Conservation (phyloP, 1,140 invertebrate species). For the Orius insidiosus region DNA sequence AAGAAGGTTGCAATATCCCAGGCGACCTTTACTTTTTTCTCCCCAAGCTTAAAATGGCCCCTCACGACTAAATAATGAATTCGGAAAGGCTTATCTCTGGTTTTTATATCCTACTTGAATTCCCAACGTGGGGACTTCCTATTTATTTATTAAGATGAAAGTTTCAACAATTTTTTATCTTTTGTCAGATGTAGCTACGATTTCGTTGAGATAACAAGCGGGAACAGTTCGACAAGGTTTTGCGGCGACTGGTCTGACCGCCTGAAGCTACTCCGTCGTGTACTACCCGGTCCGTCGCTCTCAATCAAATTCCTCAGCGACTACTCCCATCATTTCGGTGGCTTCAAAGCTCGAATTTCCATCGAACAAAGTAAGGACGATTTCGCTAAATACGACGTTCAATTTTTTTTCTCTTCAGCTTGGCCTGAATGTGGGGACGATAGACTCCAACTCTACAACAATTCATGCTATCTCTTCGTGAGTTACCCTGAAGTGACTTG, state of each 20-base stretch:
- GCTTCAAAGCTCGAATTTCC: conserved; percentile 45
- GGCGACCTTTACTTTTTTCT: no score
- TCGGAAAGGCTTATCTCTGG: no score
- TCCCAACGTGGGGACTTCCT: no score
- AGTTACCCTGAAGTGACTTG: conserved; percentile 54
- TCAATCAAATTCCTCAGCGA: conserved; percentile 48
- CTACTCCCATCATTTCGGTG: conserved; percentile 49
- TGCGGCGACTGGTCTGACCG: conserved; percentile 58
- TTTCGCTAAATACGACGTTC: background rate
- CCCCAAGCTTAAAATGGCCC: no score
- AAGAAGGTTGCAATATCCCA: no score
- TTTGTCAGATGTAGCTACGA: conserved; percentile 16
- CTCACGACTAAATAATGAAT: no score
- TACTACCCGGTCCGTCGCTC: conserved; percentile 32
- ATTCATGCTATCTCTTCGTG: conserved; percentile 50
- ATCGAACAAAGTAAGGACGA: conserved; percentile 43
- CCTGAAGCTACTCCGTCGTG: conserved; percentile 48
- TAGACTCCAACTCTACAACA: conserved; percentile 41
- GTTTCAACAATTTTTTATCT: no score
- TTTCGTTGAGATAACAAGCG: conserved; percentile 14
- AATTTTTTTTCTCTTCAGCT: conserved; percentile 25
- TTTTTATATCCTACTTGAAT: no score
- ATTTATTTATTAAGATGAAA: no score
- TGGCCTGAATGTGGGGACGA: conserved; percentile 41
- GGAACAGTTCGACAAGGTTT: conserved; percentile 25